Conservation (phyloP, 2,888 invertebrate species). For the Acanthosoma haemorrhoidale region DNA sequence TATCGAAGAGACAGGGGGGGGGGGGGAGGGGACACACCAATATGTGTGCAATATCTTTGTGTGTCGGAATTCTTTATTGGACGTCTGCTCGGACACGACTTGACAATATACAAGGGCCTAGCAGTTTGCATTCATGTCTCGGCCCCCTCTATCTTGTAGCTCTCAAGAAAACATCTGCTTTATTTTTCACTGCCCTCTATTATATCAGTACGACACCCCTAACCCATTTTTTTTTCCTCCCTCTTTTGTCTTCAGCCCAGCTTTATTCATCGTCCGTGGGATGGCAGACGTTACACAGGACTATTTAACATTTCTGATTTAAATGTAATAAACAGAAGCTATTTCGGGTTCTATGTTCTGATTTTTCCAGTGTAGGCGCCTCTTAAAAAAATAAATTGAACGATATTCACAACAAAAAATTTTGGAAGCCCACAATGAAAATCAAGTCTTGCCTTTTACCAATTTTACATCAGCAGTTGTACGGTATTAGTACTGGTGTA, state of each 20-base stretch:
- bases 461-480: too few relatives aligned
- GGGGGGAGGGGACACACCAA: conserved; percentile 7
- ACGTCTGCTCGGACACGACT: conserved; percentile 24
- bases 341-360: too few relatives aligned
- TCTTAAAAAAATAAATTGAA: too few relatives aligned
- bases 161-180: conserved; percentile 24
- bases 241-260: neutral
- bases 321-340: too few relatives aligned
- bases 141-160: neutral
- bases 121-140: conserved; percentile 27
- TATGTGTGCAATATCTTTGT: conserved; percentile 27
- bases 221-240: neutral
- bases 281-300: too few relatives aligned
- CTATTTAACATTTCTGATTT: too few relatives aligned
- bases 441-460: too few relatives aligned
- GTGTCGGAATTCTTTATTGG: conserved; percentile 27
- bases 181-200: conserved; percentile 11
- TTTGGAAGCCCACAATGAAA: too few relatives aligned
- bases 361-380: too few relatives aligned
- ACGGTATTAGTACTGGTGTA: too few relatives aligned
- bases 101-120: conserved; percentile 19
- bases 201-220: neutral
- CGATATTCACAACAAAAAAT: too few relatives aligned
- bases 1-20: conserved; percentile 8
- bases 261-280: neutral